A percentile compares a stretch with the other conserved stretches of the same genome.
Evolutionary conservation across 1,140 invertebrate species (phyloP).

Genomic region (Acromyrmex echinatior): DNA sequence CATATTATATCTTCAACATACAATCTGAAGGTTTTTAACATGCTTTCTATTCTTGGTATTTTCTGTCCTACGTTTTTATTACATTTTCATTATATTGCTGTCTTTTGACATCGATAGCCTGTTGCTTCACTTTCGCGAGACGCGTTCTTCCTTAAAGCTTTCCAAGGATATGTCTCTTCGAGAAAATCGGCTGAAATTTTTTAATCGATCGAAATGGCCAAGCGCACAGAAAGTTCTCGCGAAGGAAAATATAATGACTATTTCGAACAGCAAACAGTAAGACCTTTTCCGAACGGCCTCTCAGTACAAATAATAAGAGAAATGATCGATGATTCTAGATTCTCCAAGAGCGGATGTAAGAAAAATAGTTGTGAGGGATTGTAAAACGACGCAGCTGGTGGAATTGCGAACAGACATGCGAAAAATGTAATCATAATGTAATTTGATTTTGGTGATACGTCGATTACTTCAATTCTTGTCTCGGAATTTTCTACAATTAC

Average conservation of each 20-base stretch:
- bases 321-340: constrained; percentile 20
- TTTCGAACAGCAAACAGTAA: constrained; percentile 73
- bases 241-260: constrained; percentile 64
- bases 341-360: background rate
- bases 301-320: constrained; percentile 66
- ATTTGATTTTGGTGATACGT: background rate
- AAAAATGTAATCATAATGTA: background rate
- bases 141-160: background rate
- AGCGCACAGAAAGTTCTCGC: constrained; percentile 20
- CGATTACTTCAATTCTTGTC: too few species aligned
- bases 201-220: constrained; percentile 27
- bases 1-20: background rate
- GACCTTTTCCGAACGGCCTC: constrained; percentile 71
- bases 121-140: constrained; percentile 44
- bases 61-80: background rate
- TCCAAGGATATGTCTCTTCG: too few species aligned
- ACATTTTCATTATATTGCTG: background rate
- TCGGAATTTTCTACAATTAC: too few species aligned
- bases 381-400: background rate
- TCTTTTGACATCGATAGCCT: constrained; percentile 5
- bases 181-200: constrained; percentile 45
- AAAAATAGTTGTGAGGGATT: background rate
- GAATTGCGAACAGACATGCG: background rate
- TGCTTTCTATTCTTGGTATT: background rate
- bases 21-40: background rate